Evolutionary conservation across 2,113 vertebrate genomes (phyloP), one percentile per base, ranked within the genome.

Genomic region (Pimephales promelas): DNA sequence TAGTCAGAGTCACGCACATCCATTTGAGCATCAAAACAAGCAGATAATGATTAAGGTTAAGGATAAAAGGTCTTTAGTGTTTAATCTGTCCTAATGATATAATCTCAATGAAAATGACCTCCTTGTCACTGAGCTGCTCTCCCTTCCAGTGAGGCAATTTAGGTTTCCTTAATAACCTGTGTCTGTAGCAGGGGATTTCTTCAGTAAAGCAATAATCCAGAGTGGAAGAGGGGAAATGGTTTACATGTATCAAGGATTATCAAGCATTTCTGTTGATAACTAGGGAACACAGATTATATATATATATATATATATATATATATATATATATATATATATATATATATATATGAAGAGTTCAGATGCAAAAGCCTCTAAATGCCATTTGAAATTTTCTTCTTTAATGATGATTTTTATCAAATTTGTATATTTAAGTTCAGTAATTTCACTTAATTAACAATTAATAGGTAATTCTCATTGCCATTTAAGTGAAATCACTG

Each of bases 71-170:
- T 82, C 24, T 64, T 78, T 76, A 73, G 34, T 74, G 66, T 82
- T 82, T 85, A 79, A 85, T 82, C 74, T 40, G 74, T 26, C 57
- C 47, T 74, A 79, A 87, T 85, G 73, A 85, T 70, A 45, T 40
- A 43, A 71, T 79, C 74, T 73, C 70, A 9, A 66, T 22, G 36
- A 73, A 87, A 79, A 71, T 76, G 57, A 76, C 72, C 62, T 54
- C 79, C 66, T 59, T 22, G 83, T 28, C 73, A 82, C 79, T 72
- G 61, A 77, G 43, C 83, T 54, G 72, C 43, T 73, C 66, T 75
- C 62, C 36, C 45, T 43, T 45, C 64, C 36, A 84, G 43, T 77
- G 72, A 81, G 72, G 52, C 72, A 52, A 81, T 84, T 86, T 62
- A 81, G 66, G 62, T 74, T 82, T 85, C 28, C 57, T 57, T 84